Evolutionary conservation across 2,888 invertebrate genomes (phyloP).

Genomic region (Dyspetes luteomarginatus): DNA sequence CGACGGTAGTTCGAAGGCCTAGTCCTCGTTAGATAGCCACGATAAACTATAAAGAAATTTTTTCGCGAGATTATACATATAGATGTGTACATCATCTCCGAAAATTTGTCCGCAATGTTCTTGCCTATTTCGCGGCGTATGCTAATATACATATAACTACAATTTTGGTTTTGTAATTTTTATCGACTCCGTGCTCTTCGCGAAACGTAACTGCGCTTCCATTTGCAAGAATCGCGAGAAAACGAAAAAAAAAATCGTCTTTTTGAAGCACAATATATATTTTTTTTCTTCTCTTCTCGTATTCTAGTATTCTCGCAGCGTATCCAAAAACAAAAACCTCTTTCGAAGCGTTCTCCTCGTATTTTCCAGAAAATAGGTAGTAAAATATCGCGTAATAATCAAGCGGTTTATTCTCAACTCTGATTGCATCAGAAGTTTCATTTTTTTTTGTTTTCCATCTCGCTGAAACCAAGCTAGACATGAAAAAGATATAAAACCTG

Average conservation of each 20-base stretch:
- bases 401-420: too few species aligned
- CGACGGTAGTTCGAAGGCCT: conserved; percentile 65
- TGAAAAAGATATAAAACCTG: too few species aligned
- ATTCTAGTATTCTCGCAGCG: conserved; percentile 53
- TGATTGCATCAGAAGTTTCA: too few species aligned
- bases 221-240: conserved; percentile 25
- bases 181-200: conserved; percentile 17
- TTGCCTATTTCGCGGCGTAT: conserved; percentile 32
- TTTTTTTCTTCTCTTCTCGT: neutral
- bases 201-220: conserved; percentile 50
- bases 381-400: too few species aligned
- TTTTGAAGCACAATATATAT: neutral
- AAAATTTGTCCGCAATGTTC: conserved; percentile 26
- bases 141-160: neutral
- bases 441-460: too few species aligned
- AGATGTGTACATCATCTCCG: conserved; percentile 11
- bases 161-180: conserved; percentile 5
- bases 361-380: neutral
- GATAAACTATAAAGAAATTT: conserved; percentile 37
- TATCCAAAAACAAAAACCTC: neutral
- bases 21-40: conserved; percentile 62
- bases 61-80: conserved; percentile 17
- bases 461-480: too few species aligned
- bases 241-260: conserved; percentile 24
- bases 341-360: neutral